A percentile compares a stretch with the other conserved stretches of the same genome.
Conservation (phyloP, 2,113 vertebrate species). For the Eidolon helvum region DNA sequence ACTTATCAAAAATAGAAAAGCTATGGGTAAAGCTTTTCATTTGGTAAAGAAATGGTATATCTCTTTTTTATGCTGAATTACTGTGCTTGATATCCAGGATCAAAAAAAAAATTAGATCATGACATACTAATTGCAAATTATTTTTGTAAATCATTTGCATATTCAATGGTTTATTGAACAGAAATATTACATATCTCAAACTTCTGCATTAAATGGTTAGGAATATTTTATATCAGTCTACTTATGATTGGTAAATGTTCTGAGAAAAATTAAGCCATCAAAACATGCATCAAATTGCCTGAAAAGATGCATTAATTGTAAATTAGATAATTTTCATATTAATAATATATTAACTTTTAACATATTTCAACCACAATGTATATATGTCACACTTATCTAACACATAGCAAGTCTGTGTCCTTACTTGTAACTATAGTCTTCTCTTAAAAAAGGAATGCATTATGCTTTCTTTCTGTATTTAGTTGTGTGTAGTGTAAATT, state of each 20-base stretch:
- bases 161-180: background rate
- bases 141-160: background rate
- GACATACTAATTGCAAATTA: background rate
- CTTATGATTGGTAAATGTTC: background rate
- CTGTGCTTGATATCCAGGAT: background rate
- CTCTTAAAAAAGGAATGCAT: background rate
- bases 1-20: background rate
- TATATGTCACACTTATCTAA: background rate
- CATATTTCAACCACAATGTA: background rate
- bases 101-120: background rate
- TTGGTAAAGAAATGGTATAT: background rate
- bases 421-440: background rate
- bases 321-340: constrained; percentile 15
- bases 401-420: background rate
- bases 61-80: constrained; percentile 9
- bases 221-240: background rate
- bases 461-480: background rate
- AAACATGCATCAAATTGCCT: background rate
- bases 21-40: background rate
- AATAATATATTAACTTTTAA: constrained; percentile 34
- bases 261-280: background rate
- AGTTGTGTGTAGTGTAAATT: background rate
- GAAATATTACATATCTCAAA: background rate
- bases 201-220: background rate
- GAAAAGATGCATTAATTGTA: background rate